These are phyloP conservation scores for Danio rerio DNA, from an alignment of 2,113 vertebrate genomes.

Conservation along the genomic window DNA sequence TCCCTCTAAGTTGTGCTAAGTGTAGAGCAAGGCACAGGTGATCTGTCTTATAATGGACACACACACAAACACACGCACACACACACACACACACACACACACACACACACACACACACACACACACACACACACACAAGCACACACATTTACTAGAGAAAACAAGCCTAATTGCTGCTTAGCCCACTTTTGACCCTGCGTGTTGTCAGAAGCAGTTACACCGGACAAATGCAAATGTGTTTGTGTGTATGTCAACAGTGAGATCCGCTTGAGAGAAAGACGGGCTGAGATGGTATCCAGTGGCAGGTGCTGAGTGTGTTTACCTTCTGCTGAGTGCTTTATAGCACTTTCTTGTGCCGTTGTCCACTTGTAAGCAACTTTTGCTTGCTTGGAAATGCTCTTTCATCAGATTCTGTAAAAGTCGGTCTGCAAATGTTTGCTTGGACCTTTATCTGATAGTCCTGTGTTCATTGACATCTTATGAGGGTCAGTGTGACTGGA, in stretches of 20 bases:
- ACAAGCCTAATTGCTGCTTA: constrained; percentile 67
- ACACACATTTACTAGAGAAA: constrained; percentile 46
- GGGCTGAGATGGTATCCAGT: background rate
- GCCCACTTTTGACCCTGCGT: constrained; percentile 66
- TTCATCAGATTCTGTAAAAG: constrained; percentile 12
- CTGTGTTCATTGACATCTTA: constrained; percentile 35
- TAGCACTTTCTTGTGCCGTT: background rate
- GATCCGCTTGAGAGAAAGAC: background rate
- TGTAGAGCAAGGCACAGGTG: constrained; percentile 26
- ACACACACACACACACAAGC: background rate
- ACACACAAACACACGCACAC: background rate
- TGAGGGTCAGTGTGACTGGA: constrained; percentile 29
- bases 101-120: background rate
- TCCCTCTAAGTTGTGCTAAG: constrained; percentile 30
- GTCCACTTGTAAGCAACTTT: background rate
- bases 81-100: background rate
- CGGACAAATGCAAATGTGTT: constrained; percentile 37
- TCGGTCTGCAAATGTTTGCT: background rate
- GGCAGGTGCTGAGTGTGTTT: background rate
- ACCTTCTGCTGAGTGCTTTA: background rate
- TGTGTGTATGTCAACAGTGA: constrained; percentile 34
- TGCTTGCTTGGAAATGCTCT: background rate
- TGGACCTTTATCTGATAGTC: constrained; percentile 36
- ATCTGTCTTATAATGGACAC: constrained; percentile 26
- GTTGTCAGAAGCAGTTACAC: constrained; percentile 55